Percentiles rank a stretch among this genome's conserved stretches.
Evolutionary conservation across 2,797 vertebrate species (phyloP).

Genomic region (Malacoraja senta): DNA sequence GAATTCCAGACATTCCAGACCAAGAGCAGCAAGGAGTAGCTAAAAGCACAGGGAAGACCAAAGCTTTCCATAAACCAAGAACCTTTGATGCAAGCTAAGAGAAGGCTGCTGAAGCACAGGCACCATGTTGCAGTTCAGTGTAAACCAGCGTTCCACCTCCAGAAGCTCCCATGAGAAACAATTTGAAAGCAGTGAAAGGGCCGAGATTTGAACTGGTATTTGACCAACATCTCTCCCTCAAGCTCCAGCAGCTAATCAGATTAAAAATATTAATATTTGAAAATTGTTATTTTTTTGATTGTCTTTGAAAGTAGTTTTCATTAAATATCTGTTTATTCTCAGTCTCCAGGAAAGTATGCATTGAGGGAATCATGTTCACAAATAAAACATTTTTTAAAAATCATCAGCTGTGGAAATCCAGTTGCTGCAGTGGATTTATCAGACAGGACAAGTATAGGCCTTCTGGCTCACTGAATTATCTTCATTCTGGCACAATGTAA

Average conservation of each 20-base stretch:
- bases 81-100: not conserved
- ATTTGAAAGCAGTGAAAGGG: not conserved
- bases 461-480: not conserved
- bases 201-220: not conserved
- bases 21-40: too few relatives aligned
- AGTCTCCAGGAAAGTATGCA: too few relatives aligned
- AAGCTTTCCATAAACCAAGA: not conserved
- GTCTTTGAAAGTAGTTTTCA: not conserved
- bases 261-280: not conserved
- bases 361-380: not conserved
- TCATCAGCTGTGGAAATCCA: not conserved
- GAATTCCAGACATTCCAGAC: too few relatives aligned
- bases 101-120: too few relatives aligned
- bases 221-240: not conserved
- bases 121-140: not conserved
- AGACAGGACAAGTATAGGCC: not conserved
- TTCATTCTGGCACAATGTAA: not conserved
- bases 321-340: not conserved
- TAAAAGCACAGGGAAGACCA: too few relatives aligned
- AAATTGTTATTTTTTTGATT: not conserved
- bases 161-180: not conserved
- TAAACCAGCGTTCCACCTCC: not conserved
- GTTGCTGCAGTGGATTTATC: not conserved
- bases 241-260: not conserved
- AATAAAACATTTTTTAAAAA: not conserved